Evolutionary conservation across 35 echinoderm and acorn worm genomes (phyloP), one percentile per base, ranked within the genome.

Genomic region (Ptychodera flava): DNA sequence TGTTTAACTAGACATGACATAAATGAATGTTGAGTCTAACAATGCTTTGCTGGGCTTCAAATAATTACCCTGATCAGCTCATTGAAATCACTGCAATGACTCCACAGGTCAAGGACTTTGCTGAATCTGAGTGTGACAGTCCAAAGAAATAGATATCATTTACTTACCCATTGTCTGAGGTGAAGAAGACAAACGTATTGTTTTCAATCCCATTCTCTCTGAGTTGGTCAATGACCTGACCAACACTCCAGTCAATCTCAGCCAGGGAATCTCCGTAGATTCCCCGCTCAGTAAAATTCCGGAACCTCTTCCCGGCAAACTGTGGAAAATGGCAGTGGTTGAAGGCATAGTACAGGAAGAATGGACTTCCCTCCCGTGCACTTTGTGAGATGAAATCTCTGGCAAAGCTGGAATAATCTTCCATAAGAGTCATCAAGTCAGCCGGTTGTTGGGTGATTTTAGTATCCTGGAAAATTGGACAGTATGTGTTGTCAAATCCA

Each of bases 121-220:
- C n/a, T n/a, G n/a, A n/a, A n/a, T n/a, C n/a, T n/a, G n/a, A n/a
- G n/a, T n/a, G n/a, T n/a, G n/a, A n/a, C n/a, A n/a, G n/a, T n/a
- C n/a, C n/a, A n/a, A n/a, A n/a, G n/a, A n/a, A n/a, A n/a, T n/a
- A n/a, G n/a, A n/a, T n/a, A n/a, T n/a, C n/a, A n/a, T n/a, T 38
- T 32, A 87, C 80, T 84, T 82, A 93, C 93, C 93, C 93, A 89
- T 95, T 95, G 85, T 95, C 93, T 85, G 93, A 95, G 0, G 93
- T 91, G 78, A 95, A 91, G 83, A 95, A 91, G n/a, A 95, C 84
- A n/a, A 95, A 86, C 0, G 92, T 95, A 77, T 95, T 89, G n/a
- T 91, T 80, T 30, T 83, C 79, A 1, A 95, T 77, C 22, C 90
- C 86, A 28, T 83, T 87, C n/a, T 81, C 76, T 32, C 91, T 83